Conservation (phyloP, 2,797 vertebrate species). For the Chromobotia macracanthus region DNA sequence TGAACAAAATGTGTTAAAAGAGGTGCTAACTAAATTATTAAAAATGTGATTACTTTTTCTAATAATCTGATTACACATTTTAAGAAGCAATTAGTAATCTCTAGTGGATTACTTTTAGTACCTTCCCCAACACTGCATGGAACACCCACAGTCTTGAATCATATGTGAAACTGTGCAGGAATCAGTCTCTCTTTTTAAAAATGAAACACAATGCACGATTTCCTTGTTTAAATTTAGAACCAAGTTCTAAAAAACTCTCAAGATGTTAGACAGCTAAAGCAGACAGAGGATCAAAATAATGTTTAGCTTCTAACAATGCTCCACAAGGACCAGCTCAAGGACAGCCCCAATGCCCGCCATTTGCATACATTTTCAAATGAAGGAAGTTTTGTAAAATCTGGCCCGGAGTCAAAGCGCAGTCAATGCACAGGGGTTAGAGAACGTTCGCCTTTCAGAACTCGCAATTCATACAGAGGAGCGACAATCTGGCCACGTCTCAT, state of each 20-base stretch:
- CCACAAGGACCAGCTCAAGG: constrained; percentile 38
- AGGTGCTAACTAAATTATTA: too few species aligned
- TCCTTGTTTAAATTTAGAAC: not conserved
- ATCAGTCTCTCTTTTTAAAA: not conserved
- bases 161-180: not conserved
- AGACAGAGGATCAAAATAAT: constrained; percentile 22
- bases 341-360: constrained; percentile 38
- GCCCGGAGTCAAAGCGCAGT: constrained; percentile 50
- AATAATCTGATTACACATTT: not conserved
- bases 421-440: constrained; percentile 57
- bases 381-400: constrained; percentile 57
- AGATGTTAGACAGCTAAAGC: constrained; percentile 2
- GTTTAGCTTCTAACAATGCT: constrained; percentile 37
- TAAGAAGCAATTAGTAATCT: not conserved
- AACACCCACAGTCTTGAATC: not conserved
- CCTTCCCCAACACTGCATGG: not conserved
- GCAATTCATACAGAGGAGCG: constrained; percentile 51
- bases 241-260: not conserved
- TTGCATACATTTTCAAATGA: constrained; percentile 51
- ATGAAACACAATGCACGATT: not conserved
- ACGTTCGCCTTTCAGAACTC: too few species aligned
- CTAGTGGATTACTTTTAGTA: not conserved
- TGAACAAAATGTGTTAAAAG: too few species aligned
- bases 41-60: not conserved
- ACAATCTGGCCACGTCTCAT: constrained; percentile 66